Evolutionary conservation across 2,113 vertebrate genomes (phyloP), one percentile per base, ranked within the genome.

Genomic region (Nannobrachium achirus): DNA sequence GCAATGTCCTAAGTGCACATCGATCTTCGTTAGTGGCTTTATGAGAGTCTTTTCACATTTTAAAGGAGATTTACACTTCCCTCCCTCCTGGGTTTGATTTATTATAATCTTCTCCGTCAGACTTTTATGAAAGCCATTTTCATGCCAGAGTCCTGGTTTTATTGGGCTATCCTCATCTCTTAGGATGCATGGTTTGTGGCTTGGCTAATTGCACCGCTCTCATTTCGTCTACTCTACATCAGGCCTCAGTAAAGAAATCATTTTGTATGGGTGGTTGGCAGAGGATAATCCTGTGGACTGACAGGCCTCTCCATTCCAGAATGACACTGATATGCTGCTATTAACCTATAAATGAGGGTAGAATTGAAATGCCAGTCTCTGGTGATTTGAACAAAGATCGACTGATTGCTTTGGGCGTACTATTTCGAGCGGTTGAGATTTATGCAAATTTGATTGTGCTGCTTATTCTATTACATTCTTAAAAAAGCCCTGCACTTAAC

Each of bases 401-500:
- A 67, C 49, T 60, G 53, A 76, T 79, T 66, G 59, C 71, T 69
- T 51, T 40, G 56, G 69, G 61, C 63, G 40, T 14, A 68, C 25
- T 56, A 45, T 51, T 56, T 56, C 19, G 41, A 62, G 41, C 25
- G 56, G 56, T 69, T 42, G 38, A 13, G 18, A 49, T 69, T 73
- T 63, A 79, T 83, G 81, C 56, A 82, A 83, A 79, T 80, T 25
- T 71, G 13, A 84, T 80, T 79, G 56, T 76, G 70, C 44, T 58
- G 68, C 68, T 76, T 73, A 71, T 70, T 75, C 44, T 60, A 42
- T 60, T 59, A 41, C 65, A 53, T n/a, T 53, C 18, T n/a, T 38
- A 3, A 48, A 65, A 45, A 63, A 56, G 48, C 19, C 14, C 19
- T 57, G 20, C 45, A 40, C 33, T 10, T 51, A 69, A 73, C 48